Evolutionary conservation across 1,140 invertebrate genomes (phyloP).

Genomic region (Drosophila repletoides): DNA sequence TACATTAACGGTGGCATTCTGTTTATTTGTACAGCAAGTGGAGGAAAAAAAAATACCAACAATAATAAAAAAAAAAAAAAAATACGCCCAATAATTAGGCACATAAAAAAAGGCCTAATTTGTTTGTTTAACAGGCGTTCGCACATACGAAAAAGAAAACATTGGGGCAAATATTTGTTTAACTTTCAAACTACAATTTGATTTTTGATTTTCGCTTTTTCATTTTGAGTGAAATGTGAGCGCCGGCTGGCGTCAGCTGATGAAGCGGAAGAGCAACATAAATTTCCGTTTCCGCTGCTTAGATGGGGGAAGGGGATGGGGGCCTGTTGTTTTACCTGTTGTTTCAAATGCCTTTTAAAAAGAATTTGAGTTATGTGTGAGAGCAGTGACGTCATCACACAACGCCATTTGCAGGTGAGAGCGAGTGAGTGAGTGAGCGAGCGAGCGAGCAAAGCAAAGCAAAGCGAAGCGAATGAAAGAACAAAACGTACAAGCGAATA

Average conservation of each 20-base stretch:
- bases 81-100: conserved; percentile 58
- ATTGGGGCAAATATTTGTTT: conserved; percentile 50
- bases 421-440: conserved; percentile 18
- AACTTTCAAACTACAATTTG: conserved; percentile 47
- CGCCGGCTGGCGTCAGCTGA: conserved; percentile 38
- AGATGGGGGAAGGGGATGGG: not conserved
- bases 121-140: conserved; percentile 57
- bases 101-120: conserved; percentile 49
- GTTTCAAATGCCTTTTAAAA: conserved; percentile 1
- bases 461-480: not conserved
- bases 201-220: no score
- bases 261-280: conserved; percentile 47
- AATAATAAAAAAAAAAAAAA: conserved; percentile 57
- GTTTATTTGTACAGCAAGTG: conserved; percentile 67
- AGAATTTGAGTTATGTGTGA: not conserved
- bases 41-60: conserved; percentile 49
- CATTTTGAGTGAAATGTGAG: conserved; percentile 48
- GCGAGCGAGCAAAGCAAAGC: conserved; percentile 10
- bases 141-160: conserved; percentile 41
- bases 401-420: conserved; percentile 49
- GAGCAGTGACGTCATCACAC: conserved; percentile 37
- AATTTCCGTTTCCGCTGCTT: conserved; percentile 70
- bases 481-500: not conserved
- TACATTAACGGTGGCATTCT: conserved; percentile 70
- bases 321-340: conserved; percentile 64